Evolutionary conservation across 2,888 invertebrate genomes (phyloP).

Genomic region (Rhabditoides inermis): DNA sequence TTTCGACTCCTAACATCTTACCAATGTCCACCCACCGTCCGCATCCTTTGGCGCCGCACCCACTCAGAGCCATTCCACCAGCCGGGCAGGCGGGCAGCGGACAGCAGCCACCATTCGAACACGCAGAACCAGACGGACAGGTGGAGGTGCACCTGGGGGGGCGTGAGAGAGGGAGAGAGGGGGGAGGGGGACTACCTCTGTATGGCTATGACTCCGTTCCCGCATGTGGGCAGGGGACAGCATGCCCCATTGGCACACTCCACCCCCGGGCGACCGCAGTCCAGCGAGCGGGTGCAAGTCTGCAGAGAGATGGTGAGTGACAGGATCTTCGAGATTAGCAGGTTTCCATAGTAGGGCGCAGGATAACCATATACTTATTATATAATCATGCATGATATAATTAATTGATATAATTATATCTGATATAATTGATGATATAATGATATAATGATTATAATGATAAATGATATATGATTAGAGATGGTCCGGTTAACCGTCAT

Average conservation of each 20-base stretch:
- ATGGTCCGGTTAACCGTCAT: too few species aligned
- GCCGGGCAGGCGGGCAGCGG: constrained; percentile 34
- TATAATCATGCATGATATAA: too few species aligned
- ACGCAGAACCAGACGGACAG: constrained; percentile 25
- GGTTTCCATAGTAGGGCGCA: too few species aligned
- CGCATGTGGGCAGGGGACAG: constrained; percentile 38
- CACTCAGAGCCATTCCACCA: constrained; percentile 13
- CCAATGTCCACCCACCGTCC: too few species aligned
- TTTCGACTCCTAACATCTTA: too few species aligned
- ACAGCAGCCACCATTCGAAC: constrained; percentile 38
- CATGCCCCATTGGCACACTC: constrained; percentile 41
- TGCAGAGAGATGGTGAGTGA: too few species aligned
- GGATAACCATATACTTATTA: too few species aligned
- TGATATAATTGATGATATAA: too few species aligned
- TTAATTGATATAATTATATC: too few species aligned
- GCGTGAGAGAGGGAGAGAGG: constrained; percentile 11
- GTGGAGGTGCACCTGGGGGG: constrained; percentile 22
- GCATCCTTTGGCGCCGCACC: constrained; percentile 5
- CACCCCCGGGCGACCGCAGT: constrained; percentile 37
- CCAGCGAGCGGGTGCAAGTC: constrained; percentile 34
- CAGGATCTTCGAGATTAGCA: too few species aligned
- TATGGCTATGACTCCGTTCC: constrained; percentile 19
- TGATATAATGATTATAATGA: too few species aligned
- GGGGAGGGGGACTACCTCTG: constrained; percentile 6
- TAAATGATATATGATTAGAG: too few species aligned